Base-by-base conservation (phyloP, 1,140 invertebrate genomes). In the Trichomalopsis sarcophagae region DNA sequence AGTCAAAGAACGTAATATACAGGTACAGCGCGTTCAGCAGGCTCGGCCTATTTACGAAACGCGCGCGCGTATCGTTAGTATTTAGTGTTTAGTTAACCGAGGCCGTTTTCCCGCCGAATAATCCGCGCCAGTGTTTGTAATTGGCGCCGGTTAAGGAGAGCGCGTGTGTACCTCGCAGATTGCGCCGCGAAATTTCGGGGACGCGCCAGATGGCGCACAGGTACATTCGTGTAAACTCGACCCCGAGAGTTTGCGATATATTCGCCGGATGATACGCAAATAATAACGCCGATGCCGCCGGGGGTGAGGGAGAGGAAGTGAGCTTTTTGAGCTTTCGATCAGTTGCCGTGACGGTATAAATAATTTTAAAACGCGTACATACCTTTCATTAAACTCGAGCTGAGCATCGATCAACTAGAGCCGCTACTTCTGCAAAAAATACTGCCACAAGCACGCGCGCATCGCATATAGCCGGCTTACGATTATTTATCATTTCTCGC, bases 401-500 rank as follows among this genome's bases (percentile, higher is more conserved):
- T 1, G 9, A 44, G 47, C 14, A 81, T 81, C 69, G 47, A 71
- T 81, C 62, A 69, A 80, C 30, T 40, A 44, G 30, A 81, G 62
- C 13, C 14, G 47, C 47, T 17, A 13, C 47, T 33, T 10, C 14
- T 23, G 9, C 30, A 10, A 73, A 74, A 74, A n/a, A 36, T 5
- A 36, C 10, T 40, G 74, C 40, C 74, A 44, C 17, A 82, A 40
- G 27, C 81, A 66, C 74, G 40, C 73, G 10, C 40, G 33, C 74
- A 14, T 78, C 77, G 47, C 23, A 73, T 80, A 73, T 80, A 73
- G 14, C 27, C 50, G 47, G 84, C 84, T 81, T 81, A 84, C 73
- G 82, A 80, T 88, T 89, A 89, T 89, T 89, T 87, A 87, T 89
- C 87, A 88, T 89, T 86, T 87, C 84, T 40, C 68, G 50, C 75